Conservation (phyloP, 2,113 vertebrate species). For the Reinhardtius hippoglossoides region DNA sequence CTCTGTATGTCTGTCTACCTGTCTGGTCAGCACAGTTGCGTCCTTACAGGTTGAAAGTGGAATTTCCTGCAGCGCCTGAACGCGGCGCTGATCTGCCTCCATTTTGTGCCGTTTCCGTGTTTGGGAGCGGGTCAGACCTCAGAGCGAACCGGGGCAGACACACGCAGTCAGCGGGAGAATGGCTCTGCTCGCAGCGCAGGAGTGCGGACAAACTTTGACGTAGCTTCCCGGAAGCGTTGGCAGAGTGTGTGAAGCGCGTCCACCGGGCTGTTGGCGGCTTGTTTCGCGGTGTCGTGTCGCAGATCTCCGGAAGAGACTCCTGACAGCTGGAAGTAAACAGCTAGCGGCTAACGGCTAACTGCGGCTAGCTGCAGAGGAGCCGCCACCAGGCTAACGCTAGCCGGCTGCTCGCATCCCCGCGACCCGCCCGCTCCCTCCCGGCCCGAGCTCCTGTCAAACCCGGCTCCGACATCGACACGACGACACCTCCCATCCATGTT, state of each 20-base stretch:
- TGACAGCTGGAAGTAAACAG: slow-evolving; percentile 78
- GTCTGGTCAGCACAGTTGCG: background rate
- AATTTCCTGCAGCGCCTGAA: slow-evolving; percentile 23
- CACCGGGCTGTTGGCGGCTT: background rate
- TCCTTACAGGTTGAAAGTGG: background rate
- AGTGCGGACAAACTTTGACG: slow-evolving; percentile 61
- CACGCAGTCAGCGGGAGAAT: slow-evolving; percentile 50
- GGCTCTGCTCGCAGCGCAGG: slow-evolving; percentile 50
- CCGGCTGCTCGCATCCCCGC: slow-evolving; percentile 44
- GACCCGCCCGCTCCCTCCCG: slow-evolving; percentile 25
- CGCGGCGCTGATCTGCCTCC: slow-evolving; percentile 69
- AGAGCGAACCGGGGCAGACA: slow-evolving; percentile 37
- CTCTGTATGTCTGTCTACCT: too few relatives aligned
- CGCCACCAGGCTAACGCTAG: slow-evolving; percentile 48
- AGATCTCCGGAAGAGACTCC: background rate
- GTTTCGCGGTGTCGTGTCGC: background rate
- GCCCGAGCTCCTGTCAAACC: too few relatives aligned
- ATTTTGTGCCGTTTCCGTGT: slow-evolving; percentile 85
- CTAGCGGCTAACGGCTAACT: slow-evolving; percentile 55
- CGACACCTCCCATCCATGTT: slow-evolving; percentile 71
- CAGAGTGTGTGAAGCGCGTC: background rate
- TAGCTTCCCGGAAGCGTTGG: background rate
- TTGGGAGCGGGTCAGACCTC: slow-evolving; percentile 45
- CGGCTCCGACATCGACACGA: slow-evolving; percentile 10
- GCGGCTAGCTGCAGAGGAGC: slow-evolving; percentile 23